Evolutionary conservation across 2,888 invertebrate genomes (phyloP).

Genomic region (Graphium colonna): DNA sequence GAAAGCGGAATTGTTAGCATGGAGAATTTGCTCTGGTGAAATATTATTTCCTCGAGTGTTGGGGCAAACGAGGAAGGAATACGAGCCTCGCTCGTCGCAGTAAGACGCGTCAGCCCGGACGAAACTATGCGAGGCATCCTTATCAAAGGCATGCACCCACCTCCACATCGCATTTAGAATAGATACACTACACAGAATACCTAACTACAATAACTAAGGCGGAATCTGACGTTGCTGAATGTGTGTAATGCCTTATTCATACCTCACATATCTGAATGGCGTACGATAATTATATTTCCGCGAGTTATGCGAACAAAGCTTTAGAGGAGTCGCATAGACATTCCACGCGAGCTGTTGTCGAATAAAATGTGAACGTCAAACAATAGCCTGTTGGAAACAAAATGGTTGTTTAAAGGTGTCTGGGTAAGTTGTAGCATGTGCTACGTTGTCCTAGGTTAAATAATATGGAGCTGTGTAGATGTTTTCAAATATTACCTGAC

Average conservation of each 20-base stretch:
- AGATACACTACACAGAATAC: conserved; percentile 51
- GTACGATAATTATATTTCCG: conserved; percentile 31
- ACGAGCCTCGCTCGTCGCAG: conserved; percentile 29
- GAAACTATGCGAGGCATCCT: conserved; percentile 66
- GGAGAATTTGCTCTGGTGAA: neutral
- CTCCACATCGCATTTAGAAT: conserved; percentile 54
- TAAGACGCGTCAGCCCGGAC: conserved; percentile 44
- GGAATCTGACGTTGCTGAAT: conserved; percentile 52
- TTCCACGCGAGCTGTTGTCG: neutral
- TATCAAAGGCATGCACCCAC: conserved; percentile 72
- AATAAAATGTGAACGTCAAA: conserved; percentile 1
- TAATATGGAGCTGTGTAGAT: neutral
- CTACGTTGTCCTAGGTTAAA: neutral
- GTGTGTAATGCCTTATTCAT: conserved; percentile 55
- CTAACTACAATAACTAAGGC: conserved; percentile 62
- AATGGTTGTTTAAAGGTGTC: neutral
- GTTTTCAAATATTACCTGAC: neutral
- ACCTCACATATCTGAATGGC: conserved; percentile 43
- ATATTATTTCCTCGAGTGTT: neutral
- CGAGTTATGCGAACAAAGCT: conserved; percentile 15
- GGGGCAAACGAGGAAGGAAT: neutral
- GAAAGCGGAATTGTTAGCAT: neutral
- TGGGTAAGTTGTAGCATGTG: neutral
- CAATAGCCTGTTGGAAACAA: neutral
- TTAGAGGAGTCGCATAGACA: neutral